phyloP scores from a whole-genome alignment of 2,113 vertebrate genomes.

The Kryptolebias marmoratus region DNA sequence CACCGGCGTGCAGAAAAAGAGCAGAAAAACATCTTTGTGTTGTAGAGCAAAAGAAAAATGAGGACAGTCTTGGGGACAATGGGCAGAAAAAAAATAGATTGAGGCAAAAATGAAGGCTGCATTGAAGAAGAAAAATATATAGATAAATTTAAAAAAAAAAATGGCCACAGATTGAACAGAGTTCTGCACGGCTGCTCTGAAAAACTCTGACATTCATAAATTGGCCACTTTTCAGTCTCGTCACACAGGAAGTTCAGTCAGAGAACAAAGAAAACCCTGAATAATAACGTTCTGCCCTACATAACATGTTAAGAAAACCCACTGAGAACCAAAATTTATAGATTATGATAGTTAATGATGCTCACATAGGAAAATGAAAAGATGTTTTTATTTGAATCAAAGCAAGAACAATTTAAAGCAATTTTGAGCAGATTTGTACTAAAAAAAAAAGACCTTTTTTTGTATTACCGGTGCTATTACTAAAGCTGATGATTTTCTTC shows the following conservation, averaged over 20 bases:
- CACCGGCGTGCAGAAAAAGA: constrained; percentile 39
- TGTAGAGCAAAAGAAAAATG: constrained; percentile 29
- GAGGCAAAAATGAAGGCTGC: constrained; percentile 31
- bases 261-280: constrained; percentile 7
- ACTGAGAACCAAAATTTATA: not conserved
- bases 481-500: not conserved
- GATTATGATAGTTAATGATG: not conserved
- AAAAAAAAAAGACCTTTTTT: too few species aligned
- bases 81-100: constrained; percentile 23
- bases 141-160: constrained; percentile 16
- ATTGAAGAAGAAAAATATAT: constrained; percentile 37
- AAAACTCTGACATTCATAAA: constrained; percentile 52
- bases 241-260: not conserved
- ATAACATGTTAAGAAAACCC: not conserved
- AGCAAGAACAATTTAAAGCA: too few species aligned
- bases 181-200: constrained; percentile 48
- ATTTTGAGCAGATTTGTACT: too few species aligned
- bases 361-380: not conserved
- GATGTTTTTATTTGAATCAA: too few species aligned
- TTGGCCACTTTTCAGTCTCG: constrained; percentile 4
- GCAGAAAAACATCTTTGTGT: constrained; percentile 63
- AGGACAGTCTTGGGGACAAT: constrained; percentile 54
- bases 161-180: constrained; percentile 10
- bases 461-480: too few species aligned
- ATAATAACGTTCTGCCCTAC: constrained; percentile 2